A percentile compares a stretch with the other conserved stretches of the same genome.
Evolutionary conservation across 2,113 vertebrate species (phyloP).

Genomic region (Xiphophorus maculatus): DNA sequence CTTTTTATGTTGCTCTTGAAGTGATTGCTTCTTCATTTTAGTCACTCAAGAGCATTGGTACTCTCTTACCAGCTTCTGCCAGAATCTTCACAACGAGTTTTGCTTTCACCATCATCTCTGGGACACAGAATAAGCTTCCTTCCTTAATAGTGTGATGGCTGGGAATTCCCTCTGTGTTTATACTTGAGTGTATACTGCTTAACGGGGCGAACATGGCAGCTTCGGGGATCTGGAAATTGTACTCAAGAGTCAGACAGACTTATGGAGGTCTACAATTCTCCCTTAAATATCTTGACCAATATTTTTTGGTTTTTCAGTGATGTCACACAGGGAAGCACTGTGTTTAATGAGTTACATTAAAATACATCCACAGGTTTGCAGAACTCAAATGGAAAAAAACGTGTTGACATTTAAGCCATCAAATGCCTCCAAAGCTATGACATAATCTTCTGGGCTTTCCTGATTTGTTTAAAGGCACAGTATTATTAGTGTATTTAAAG

Average conservation of each 20-base stretch:
- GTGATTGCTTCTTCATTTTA: too few species aligned
- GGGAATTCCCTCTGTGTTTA: background rate
- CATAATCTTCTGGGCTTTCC: background rate
- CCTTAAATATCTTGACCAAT: too few species aligned
- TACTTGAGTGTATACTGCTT: background rate
- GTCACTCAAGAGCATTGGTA: background rate
- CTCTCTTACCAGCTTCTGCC: background rate
- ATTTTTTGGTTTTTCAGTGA: background rate
- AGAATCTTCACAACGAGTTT: background rate
- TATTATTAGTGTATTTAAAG: background rate
- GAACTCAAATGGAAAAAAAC: background rate
- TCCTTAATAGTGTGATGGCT: background rate
- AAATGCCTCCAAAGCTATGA: background rate
- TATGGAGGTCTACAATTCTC: too few species aligned
- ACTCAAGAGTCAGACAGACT: background rate
- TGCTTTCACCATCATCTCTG: background rate
- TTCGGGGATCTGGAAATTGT: background rate
- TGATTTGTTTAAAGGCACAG: background rate
- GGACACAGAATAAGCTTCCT: background rate
- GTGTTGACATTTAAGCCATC: background rate
- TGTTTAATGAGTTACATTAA: background rate
- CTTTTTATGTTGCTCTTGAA: background rate
- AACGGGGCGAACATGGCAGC: background rate
- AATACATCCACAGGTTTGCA: background rate
- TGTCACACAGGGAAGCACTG: background rate